These are phyloP conservation scores for Clarias laeviceps DNA, from an alignment of 2,797 vertebrate genomes.

Conservation along the genomic window DNA sequence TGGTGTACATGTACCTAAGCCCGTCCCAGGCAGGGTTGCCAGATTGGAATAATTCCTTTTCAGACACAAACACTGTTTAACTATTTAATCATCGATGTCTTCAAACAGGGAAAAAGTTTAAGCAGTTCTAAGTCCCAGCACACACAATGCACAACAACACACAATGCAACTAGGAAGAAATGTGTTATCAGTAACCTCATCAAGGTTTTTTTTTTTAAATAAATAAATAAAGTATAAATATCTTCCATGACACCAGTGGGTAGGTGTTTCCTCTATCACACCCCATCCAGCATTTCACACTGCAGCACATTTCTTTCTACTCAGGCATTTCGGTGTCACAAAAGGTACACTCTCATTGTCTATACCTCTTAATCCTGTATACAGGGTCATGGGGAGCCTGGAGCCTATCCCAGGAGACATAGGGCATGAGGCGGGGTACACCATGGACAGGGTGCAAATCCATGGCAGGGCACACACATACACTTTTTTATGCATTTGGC, in stretches of 20 bases:
- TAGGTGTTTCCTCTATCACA: background rate
- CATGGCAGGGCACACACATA: too few relatives aligned
- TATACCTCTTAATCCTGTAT: too few relatives aligned
- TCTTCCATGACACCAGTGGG: too few relatives aligned
- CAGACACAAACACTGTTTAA: background rate
- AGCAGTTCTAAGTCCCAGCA: too few relatives aligned
- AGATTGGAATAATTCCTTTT: slow-evolving; percentile 1
- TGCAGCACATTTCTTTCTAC: background rate
- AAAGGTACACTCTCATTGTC: background rate
- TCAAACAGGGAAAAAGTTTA: too few relatives aligned
- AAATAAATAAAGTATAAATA: background rate
- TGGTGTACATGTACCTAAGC: slow-evolving; percentile 61
- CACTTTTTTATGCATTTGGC: too few relatives aligned
- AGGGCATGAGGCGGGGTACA: too few relatives aligned
- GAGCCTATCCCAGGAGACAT: too few relatives aligned
- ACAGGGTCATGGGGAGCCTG: too few relatives aligned
- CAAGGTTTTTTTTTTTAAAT: background rate
- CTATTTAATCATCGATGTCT: background rate
- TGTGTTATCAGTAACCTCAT: background rate
- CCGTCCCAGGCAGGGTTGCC: slow-evolving; percentile 59
- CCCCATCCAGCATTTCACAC: background rate
- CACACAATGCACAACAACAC: too few relatives aligned
- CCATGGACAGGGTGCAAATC: too few relatives aligned
- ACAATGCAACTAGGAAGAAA: too few relatives aligned
- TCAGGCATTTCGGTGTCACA: background rate